Evolutionary conservation across 1,140 invertebrate genomes (phyloP).

Genomic region (Leguminivora glycinivorella): DNA sequence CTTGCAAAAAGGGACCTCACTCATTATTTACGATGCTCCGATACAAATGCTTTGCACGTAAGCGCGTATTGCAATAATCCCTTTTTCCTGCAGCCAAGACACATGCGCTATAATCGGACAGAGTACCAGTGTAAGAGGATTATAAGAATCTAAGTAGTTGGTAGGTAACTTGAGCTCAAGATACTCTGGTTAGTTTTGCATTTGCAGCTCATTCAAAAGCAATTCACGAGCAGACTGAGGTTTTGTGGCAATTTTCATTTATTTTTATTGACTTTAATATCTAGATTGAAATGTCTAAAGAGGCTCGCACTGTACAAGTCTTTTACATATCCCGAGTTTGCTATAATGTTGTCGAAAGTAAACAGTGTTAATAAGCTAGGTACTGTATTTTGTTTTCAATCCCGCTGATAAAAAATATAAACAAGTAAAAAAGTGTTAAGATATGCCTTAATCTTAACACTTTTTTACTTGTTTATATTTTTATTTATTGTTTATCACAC

Average conservation of each 20-base stretch:
- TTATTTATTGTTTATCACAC: no score
- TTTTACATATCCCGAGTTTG: not conserved
- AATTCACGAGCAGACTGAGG: not conserved
- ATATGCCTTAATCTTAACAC: no score
- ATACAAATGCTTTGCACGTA: not conserved
- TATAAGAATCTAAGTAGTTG: not conserved
- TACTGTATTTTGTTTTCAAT: not conserved
- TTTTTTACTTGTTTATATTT: no score
- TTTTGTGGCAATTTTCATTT: conserved; percentile 7
- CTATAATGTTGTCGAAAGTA: not conserved
- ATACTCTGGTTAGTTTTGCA: not conserved
- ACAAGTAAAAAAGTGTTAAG: not conserved
- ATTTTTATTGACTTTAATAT: conserved; percentile 6
- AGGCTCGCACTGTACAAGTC: not conserved
- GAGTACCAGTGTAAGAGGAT: not conserved
- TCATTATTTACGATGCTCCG: not conserved
- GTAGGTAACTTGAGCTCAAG: not conserved
- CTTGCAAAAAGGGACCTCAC: not conserved
- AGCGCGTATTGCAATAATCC: not conserved
- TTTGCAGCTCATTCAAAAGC: not conserved
- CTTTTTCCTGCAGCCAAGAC: not conserved
- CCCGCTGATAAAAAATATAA: not conserved
- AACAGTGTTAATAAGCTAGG: not conserved
- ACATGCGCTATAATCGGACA: not conserved
- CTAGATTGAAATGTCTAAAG: conserved; percentile 18